These are phyloP conservation scores for Chamaea fasciata DNA, from an alignment of 2,113 vertebrate genomes.

Conservation along the genomic window DNA sequence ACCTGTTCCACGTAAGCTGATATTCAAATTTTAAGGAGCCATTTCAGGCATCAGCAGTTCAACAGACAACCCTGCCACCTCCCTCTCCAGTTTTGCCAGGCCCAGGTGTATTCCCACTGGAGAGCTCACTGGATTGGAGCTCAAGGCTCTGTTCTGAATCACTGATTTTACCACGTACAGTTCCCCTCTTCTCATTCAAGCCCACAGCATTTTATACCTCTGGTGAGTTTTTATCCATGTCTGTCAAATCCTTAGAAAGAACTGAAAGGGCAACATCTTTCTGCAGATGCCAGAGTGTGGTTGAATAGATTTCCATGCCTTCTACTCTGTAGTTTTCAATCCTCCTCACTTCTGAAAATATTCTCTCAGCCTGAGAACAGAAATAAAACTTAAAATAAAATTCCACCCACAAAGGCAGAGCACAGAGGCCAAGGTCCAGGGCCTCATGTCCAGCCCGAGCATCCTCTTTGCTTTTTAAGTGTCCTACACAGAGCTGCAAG, in stretches of 20 bases:
- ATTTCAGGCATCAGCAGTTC: background rate
- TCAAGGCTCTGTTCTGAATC: background rate
- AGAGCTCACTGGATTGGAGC: background rate
- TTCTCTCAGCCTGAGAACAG: conserved; percentile 85
- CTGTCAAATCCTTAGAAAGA: conserved; percentile 95
- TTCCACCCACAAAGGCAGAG: background rate
- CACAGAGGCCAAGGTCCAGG: background rate
- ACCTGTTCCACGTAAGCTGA: background rate
- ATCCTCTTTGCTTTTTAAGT: background rate
- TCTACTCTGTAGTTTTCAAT: conserved; percentile 95
- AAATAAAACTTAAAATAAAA: background rate
- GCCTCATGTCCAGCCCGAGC: background rate
- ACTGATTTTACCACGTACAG: background rate
- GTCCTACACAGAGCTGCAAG: background rate
- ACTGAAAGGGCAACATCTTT: conserved; percentile 95
- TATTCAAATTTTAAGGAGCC: background rate
- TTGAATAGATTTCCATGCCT: conserved; percentile 98
- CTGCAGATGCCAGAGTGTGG: conserved; percentile 96
- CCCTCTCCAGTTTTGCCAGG: background rate
- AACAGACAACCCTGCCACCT: background rate
- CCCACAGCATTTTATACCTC: conserved; percentile 74
- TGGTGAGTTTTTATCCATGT: conserved; percentile 98
- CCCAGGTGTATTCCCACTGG: background rate
- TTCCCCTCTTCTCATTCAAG: background rate
- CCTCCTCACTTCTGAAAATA: conserved; percentile 94